These are phyloP conservation scores for Ladona fulva DNA, from an alignment of 1,140 invertebrate species.

Conservation along the genomic window DNA sequence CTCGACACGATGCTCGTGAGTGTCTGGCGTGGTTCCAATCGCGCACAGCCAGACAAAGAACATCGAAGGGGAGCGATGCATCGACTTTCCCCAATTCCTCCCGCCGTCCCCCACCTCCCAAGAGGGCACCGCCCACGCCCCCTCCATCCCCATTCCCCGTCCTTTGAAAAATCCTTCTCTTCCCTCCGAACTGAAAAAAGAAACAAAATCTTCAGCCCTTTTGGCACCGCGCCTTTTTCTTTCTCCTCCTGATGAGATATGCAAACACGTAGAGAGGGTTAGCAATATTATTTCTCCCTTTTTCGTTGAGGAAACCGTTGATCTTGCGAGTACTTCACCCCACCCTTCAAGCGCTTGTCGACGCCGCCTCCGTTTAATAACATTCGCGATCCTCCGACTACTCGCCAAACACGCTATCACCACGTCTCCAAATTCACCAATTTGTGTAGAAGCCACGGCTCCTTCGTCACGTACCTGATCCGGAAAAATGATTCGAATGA, in stretches of 20 bases:
- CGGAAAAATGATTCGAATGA: neutral
- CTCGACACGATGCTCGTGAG: neutral
- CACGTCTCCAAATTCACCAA: neutral
- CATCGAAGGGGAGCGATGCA: neutral
- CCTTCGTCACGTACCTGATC: conserved; percentile 2
- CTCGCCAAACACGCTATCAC: neutral
- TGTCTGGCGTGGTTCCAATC: neutral
- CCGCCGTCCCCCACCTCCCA: too few species aligned
- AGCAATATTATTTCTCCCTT: neutral
- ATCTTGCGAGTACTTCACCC: neutral
- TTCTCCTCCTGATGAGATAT: neutral
- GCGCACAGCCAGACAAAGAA: neutral
- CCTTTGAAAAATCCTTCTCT: neutral
- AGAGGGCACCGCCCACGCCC: too few species aligned
- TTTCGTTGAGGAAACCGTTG: too few species aligned
- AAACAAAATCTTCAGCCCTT: neutral
- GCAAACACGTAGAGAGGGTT: neutral
- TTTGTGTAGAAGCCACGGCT: neutral
- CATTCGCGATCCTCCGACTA: neutral
- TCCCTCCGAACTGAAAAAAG: neutral
- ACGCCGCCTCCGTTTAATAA: neutral
- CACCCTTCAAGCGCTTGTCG: neutral
- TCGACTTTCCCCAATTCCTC: neutral
- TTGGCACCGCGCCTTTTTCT: neutral
- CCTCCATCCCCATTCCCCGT: neutral